Evolutionary conservation across 2,797 vertebrate genomes (phyloP), one percentile per base, ranked within the genome.

Genomic region (Aldrovandia affinis): DNA sequence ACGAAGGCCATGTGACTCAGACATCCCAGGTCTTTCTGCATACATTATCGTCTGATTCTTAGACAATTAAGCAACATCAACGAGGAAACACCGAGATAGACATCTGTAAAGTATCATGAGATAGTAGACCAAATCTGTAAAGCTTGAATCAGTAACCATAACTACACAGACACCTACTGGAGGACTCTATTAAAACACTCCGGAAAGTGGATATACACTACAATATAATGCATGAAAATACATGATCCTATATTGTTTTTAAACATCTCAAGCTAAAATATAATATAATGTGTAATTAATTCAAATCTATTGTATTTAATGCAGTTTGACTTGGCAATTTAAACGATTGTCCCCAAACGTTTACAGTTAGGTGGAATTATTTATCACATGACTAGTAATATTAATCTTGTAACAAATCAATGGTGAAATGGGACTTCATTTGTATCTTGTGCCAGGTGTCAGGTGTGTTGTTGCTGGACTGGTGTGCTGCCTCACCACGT

Each of bases 1-100:
- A 68, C 33, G 47, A 52, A n/a, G 47, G 20, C 50, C 81, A 86
- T 80, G 85, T 83, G 85, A 86, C 81, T 86, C 78, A 39, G 50
- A 61, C 77, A 33, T 83, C 42, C 78, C 81, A 18, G 39, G 42
- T 68, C 78, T 79, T 50, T 75, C 75, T 55, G 81, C 68, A 57
- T 57, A 63, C 33, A 79, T 54, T 78, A 81, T 47, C 42, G 73
- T 70, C 39, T 25, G 20, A 47, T 47, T 14, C 73, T 77, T 39
- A 42, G 42, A n/a, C 73, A 39, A 15, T 50, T 50, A 50, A 3
- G 68, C 42, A n/a, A 44, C 42, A 77, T 47, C 18, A 42, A 7
- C 20, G 73, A 8, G 25, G 14, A 77, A 77, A 77, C 73, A 47
- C 22, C 22, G 10, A 44, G 6, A 22, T 5, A 42, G 36, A 39